A percentile compares a stretch with the other conserved stretches of the same genome.
phyloP scores from a whole-genome alignment of 2,797 vertebrate species.

The Hyperoplus immaculatus region DNA sequence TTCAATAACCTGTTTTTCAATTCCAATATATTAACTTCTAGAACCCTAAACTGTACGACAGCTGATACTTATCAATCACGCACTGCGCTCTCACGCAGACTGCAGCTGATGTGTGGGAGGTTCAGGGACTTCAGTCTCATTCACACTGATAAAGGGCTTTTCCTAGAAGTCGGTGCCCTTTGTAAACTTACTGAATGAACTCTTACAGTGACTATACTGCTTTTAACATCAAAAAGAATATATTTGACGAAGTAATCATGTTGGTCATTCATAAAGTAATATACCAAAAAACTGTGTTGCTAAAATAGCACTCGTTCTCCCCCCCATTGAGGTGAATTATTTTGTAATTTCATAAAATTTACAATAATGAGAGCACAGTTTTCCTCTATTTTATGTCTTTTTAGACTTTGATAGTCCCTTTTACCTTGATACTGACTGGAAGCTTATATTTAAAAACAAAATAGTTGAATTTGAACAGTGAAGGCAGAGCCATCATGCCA shows the following conservation, averaged over 20 bases:
- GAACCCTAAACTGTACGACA: not conserved
- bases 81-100: not conserved
- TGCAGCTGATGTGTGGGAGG: conserved; percentile 11
- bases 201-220: too few species aligned
- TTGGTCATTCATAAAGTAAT: too few species aligned
- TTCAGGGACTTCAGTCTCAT: conserved; percentile 36
- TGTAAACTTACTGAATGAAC: conserved; percentile 3
- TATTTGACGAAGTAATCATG: too few species aligned
- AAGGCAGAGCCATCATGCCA: not conserved
- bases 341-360: not conserved
- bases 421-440: not conserved
- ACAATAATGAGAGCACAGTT: not conserved
- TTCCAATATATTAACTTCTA: not conserved
- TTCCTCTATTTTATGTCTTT: not conserved
- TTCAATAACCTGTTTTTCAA: not conserved
- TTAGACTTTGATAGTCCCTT: not conserved
- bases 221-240: not conserved
- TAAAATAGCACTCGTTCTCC: not conserved
- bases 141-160: conserved; percentile 13
- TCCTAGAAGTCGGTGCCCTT: not conserved
- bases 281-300: too few species aligned
- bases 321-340: not conserved
- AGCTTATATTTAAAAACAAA: not conserved
- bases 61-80: conserved; percentile 13
- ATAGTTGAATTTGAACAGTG: not conserved